Evolutionary conservation across 2,113 vertebrate species (phyloP).

Genomic region (Xenopus tropicalis): UCB_Xtro_10.0 CM004447.2:109669501-109670000

Average conservation of each 20-base stretch:
- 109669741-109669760: constrained; percentile 23
- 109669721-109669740: constrained; percentile 37
- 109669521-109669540: too few species aligned
- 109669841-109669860: constrained; percentile 47
- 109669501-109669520: too few species aligned
- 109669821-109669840: constrained; percentile 48
- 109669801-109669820: constrained; percentile 47
- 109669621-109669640: too few species aligned
- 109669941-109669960: constrained; percentile 59
- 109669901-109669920: constrained; percentile 6
- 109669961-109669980: constrained; percentile 52
- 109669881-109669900: constrained; percentile 47
- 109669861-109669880: constrained; percentile 40
- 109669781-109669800: constrained; percentile 50
- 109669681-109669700: too few species aligned
- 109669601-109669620: too few species aligned
- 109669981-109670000: constrained; percentile 59
- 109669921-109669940: constrained; percentile 35
- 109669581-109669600: too few species aligned
- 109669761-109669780: constrained; percentile 44
- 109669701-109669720: neutral
- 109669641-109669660: too few species aligned
- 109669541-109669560: too few species aligned
- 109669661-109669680: too few species aligned
- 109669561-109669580: too few species aligned